Evolutionary conservation across 2,888 invertebrate genomes (phyloP), one percentile per base, ranked within the genome.

Genomic region (Scaeva pyrastri): DNA sequence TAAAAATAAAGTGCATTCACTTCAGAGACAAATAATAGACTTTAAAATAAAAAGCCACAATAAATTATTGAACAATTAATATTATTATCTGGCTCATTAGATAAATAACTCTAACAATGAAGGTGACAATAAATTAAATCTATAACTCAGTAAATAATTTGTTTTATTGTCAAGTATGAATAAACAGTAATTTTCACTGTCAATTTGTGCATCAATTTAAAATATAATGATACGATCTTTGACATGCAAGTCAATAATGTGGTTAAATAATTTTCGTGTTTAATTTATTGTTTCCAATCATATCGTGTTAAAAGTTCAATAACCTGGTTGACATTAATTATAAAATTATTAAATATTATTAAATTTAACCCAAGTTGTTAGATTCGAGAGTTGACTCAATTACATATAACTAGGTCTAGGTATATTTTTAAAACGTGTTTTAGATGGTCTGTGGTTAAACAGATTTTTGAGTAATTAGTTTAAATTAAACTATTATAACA

Each of bases 171-270:
- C n/a, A 64, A 58, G 73, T 66, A 74, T 80, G 52, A 68, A 62
- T 52, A 60, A 4, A 52, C 23, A 56, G 56, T 56, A 55, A 16
- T 21, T 64, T 64, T 19, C 11, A 19, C 52, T 60, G 68, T 62
- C 55, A 62, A 70, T 66, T 84, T 70, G 73, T 55, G 39, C 19
- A 55, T 60, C 55, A 45, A 48, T 68, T 78, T 8, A 48, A 48
- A 31, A 31, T 66, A 16, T 19, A 16, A 64, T n/a, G 78, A 83
- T 82, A 70, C 10, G 45, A 74, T 84, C 62, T 71, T 64, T 68
- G 19, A 68, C 71, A 73, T 72, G 64, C 73, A 77, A 56, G 36
- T 31, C 50, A 68, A 26, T 23, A 4, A n/a, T 43, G 52, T 74
- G 36, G 5, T 36, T 52, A 55, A 21, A 5, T 21, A 50, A 43